These are phyloP conservation scores for Eulithis testata DNA, from an alignment of 2,888 invertebrate genomes.

Conservation along the genomic window DNA sequence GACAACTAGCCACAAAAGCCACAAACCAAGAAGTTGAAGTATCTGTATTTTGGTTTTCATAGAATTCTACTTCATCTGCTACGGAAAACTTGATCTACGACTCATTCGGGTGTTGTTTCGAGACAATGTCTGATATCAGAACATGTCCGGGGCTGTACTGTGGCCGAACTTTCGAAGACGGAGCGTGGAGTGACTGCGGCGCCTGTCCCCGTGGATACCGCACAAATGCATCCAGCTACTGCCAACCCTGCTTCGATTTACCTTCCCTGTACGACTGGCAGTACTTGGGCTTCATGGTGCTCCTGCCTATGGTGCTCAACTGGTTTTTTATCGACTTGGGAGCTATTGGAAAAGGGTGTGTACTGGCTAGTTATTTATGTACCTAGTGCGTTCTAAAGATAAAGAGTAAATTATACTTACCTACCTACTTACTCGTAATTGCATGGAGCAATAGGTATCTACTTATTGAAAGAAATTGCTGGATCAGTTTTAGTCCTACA, in stretches of 20 bases:
- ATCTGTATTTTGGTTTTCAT: neutral
- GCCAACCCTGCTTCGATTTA: constrained; percentile 89
- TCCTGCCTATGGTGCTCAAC: constrained; percentile 94
- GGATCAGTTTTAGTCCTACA: too few species aligned
- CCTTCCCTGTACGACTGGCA: constrained; percentile 96
- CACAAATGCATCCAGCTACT: constrained; percentile 89
- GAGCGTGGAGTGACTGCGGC: constrained; percentile 91
- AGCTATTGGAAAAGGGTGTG: constrained; percentile 79
- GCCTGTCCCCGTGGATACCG: constrained; percentile 94
- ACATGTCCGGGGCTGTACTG: constrained; percentile 94
- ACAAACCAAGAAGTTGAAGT: too few species aligned
- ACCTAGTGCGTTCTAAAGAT: neutral
- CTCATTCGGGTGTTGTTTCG: neutral
- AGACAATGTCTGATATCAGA: constrained; percentile 65
- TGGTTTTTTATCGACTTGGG: constrained; percentile 96
- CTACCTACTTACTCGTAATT: too few species aligned
- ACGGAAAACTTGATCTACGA: too few species aligned
- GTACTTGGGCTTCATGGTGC: constrained; percentile 96
- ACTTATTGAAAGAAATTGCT: too few species aligned
- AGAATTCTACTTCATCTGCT: too few species aligned
- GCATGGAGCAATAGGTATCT: too few species aligned
- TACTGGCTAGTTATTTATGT: neutral
- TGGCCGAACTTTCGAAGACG: constrained; percentile 89
- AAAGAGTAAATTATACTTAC: too few species aligned
- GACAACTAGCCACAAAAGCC: too few species aligned